These are phyloP conservation scores for Anagrus nilaparvatae DNA, from an alignment of 1,140 invertebrate species.

Conservation along the genomic window DNA sequence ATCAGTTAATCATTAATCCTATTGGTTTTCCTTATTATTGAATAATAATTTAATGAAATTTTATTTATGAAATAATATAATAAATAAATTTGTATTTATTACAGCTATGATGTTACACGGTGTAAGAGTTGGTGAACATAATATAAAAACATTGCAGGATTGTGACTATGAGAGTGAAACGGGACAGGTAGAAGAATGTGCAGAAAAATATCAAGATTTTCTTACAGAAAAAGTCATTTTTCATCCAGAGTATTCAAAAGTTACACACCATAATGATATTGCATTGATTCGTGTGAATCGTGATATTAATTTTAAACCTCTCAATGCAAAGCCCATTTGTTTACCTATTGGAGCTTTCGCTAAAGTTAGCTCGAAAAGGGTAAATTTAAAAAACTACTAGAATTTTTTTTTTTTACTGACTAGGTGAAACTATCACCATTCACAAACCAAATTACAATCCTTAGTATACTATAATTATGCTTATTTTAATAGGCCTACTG, in stretches of 20 bases:
- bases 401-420: too few relatives aligned
- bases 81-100: slow-evolving; percentile 10
- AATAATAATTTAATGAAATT: neutral
- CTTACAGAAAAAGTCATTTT: slow-evolving; percentile 41
- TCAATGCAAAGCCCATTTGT: slow-evolving; percentile 46
- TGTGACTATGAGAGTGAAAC: slow-evolving; percentile 46
- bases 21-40: too few relatives aligned
- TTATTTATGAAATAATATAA: too few relatives aligned
- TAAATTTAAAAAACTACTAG: too few relatives aligned
- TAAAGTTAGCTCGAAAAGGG: slow-evolving; percentile 20
- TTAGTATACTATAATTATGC: too few relatives aligned
- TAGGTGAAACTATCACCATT: too few relatives aligned
- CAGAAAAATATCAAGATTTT: slow-evolving; percentile 49
- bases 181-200: slow-evolving; percentile 37
- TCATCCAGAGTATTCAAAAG: slow-evolving; percentile 45
- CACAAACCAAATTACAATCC: too few relatives aligned
- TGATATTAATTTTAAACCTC: slow-evolving; percentile 41
- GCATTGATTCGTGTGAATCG: slow-evolving; percentile 47
- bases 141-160: slow-evolving; percentile 45
- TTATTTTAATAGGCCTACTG: too few relatives aligned
- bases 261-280: slow-evolving; percentile 48
- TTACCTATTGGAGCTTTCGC: slow-evolving; percentile 39
- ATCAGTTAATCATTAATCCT: too few relatives aligned
- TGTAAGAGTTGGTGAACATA: slow-evolving; percentile 54
- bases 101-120: slow-evolving; percentile 29